Base-by-base conservation (phyloP, 2,113 vertebrate species). In the Myiagra hebetior region DNA sequence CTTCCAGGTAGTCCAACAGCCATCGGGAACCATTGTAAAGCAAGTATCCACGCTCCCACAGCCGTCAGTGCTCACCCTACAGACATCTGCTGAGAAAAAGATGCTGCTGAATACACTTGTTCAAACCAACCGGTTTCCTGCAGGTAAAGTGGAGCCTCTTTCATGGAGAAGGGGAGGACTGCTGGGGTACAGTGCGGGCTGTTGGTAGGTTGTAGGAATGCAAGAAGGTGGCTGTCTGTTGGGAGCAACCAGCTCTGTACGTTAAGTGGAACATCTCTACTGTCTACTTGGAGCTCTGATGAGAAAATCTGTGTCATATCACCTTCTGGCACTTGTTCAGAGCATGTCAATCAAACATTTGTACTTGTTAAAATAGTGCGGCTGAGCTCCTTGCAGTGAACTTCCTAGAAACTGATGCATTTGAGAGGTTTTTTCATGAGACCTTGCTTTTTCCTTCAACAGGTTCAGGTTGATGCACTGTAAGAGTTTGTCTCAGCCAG, bases 1-100 rank as follows among this genome's bases (percentile, higher is more conserved):
- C 68, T 93, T 93, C 50, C 94, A 99, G 98, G 96, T 98, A 75
- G 98, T 99, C 77, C 98, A 98, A 14, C 98, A 98, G 46, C 93
- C 98, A 52, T 79, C 98, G 16, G 98, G 97, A 94, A 56, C 95
- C 15, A 17, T 95, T 86, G 84, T 97, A 44, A 98, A 98, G 92
- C 98, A 98, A 85, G 87, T 97, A 46, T 95, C 96, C 30, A 39
- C 95, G 0, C 59, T 96, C 80, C 69, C 97, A 1, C 92, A 92
- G 47, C 79, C 97, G 41, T 81, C 97, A 65, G 21, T 83, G 8
- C 82, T 97, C 95, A 94, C 97, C 60, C 60, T 98, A 49, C 98
- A 97, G 89, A 95, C 96, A 77, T 50, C 97, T 80, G 85, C 79
- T 79, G 97, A 96, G 88, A 98, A 97, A 6, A 96, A 88, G 63